Percentiles rank a stretch among this genome's conserved stretches.
phyloP scores from a whole-genome alignment of 2,113 vertebrate species.

The Macheiramphus alcinus region DNA sequence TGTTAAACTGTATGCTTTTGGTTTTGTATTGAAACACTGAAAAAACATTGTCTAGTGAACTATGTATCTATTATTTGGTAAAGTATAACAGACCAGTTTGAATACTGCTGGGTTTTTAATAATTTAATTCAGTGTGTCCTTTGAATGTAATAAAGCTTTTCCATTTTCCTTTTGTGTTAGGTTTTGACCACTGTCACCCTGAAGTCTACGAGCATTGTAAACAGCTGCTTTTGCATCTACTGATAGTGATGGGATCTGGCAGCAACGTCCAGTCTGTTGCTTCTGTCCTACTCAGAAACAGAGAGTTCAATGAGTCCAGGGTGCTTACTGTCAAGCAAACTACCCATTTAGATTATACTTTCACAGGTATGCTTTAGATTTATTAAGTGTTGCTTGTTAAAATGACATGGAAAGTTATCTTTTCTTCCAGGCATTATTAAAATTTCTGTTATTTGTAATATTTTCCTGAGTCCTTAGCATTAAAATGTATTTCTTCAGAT shows the following conservation, averaged over 20 bases:
- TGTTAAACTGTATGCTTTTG: background rate
- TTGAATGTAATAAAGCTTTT: background rate
- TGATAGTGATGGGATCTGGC: conserved; percentile 89
- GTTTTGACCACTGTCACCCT: conserved; percentile 96
- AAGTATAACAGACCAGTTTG: background rate
- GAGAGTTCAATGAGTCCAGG: conserved; percentile 91
- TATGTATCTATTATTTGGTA: background rate
- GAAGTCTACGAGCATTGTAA: conserved; percentile 99
- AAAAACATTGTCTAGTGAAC: background rate
- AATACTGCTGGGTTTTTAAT: background rate
- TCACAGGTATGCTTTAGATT: conserved; percentile 81
- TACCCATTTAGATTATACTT: conserved; percentile 85
- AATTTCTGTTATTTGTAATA: background rate
- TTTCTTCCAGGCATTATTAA: background rate
- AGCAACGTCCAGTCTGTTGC: conserved; percentile 89
- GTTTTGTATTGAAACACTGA: background rate
- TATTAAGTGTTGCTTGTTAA: background rate
- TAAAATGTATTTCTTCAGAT: background rate
- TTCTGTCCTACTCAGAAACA: conserved; percentile 92
- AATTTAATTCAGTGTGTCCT: background rate
- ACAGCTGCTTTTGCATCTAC: conserved; percentile 90
- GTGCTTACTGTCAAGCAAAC: conserved; percentile 90
- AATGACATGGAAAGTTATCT: background rate
- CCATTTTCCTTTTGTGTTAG: conserved; percentile 61
- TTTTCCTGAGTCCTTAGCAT: background rate